phyloP scores from a whole-genome alignment of 2,113 vertebrate species.

The Mus spicilegus region DNA sequence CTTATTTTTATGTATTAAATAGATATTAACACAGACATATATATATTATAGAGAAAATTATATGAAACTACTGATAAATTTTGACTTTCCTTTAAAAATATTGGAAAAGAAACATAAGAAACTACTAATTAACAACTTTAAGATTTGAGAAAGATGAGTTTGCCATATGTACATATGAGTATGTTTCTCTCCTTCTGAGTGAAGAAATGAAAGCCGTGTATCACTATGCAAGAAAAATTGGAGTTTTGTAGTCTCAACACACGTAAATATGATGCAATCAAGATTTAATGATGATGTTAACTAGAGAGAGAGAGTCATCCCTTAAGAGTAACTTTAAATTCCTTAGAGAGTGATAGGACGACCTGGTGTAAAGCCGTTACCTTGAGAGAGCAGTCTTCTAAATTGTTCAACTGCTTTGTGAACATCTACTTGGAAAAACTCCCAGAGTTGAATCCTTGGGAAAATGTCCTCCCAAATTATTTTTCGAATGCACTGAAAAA shows the following conservation, averaged over 20 bases:
- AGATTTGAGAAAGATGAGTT: neutral
- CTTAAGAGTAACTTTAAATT: neutral
- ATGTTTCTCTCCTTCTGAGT: neutral
- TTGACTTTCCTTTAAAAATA: conserved; percentile 26
- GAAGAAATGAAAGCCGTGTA: neutral
- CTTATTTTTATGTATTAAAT: neutral
- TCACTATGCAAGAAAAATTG: neutral
- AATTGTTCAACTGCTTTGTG: conserved; percentile 91
- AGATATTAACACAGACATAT: neutral
- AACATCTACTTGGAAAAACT: conserved; percentile 95
- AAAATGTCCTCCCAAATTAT: conserved; percentile 90
- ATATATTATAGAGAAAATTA: neutral
- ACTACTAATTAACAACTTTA: neutral
- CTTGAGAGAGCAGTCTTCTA: conserved; percentile 87
- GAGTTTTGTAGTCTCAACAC: neutral
- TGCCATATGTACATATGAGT: neutral
- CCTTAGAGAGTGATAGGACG: neutral
- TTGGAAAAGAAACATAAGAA: conserved; percentile 5
- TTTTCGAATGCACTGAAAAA: conserved; percentile 88
- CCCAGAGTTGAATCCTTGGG: conserved; percentile 93
- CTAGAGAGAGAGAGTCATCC: neutral
- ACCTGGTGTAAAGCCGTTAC: conserved; percentile 77
- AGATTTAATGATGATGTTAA: neutral
- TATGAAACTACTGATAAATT: neutral
- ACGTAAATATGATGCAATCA: neutral